Base-by-base conservation (phyloP, 2,113 vertebrate genomes). In the Myotis yumanensis region DNA sequence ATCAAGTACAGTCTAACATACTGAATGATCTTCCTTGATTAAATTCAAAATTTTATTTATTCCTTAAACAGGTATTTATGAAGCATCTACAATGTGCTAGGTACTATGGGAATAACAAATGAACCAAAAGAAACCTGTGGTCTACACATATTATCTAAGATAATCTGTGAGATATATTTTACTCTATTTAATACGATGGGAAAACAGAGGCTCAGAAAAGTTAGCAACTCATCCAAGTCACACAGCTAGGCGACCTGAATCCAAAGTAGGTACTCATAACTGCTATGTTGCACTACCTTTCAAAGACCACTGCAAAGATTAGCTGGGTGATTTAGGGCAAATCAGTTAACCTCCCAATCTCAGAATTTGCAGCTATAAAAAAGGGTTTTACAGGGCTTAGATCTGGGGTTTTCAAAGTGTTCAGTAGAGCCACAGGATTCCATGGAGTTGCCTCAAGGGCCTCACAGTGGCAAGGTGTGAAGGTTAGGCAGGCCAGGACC, bases 1-100 rank as follows among this genome's bases (percentile, higher is more conserved):
- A 88, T 68, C 59, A 92, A 62, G n/a, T 46, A 35, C 32, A 82
- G 43, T 35, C 30, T 51, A 86, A 46, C 22, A 76, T 3, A 80
- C 4, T 80, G 15, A 91, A 85, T 82, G 46, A 59, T 73, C 30
- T 22, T 79, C 15, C 71, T 87, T 77, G 28, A 32, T 15, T 59
- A 93, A 85, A 77, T 9, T 81, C 32, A 93, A 82, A 91, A 30
- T 73, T 85, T 73, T 43, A 90, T 81, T 75, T 69, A 89, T 73
- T 73, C 10, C 46, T 79, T 66, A 73, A 95, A 88, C 5, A 90
- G 69, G 28, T 69, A 87, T 73, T 80, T 80, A 77, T 64, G 69
- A 86, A 79, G 37, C 11, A 93, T 81, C 37, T 73, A 85, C 43
- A 93, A 73, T 40, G 9, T 77, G 69, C 35, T 72, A 73, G 37